Evolutionary conservation across 2,888 invertebrate species (phyloP).

Genomic region (Clistopyga incitator): DNA sequence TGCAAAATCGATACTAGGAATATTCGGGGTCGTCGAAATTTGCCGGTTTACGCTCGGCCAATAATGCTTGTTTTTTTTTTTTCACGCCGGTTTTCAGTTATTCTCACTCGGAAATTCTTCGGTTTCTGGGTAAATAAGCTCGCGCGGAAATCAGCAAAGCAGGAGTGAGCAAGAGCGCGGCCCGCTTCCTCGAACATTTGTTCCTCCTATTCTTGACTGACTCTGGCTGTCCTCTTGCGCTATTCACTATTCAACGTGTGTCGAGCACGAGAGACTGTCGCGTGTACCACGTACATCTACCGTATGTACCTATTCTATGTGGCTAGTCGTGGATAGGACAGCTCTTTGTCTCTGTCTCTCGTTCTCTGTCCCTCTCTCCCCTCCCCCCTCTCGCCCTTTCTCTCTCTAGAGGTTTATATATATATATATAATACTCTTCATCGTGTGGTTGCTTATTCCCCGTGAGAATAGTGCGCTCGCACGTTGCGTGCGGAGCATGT

Average conservation of each 20-base stretch:
- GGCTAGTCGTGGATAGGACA: constrained; percentile 12
- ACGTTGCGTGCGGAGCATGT: constrained; percentile 59
- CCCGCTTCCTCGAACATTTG: constrained; percentile 54
- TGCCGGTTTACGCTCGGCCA: too few relatives aligned
- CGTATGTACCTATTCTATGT: constrained; percentile 10
- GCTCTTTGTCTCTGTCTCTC: constrained; percentile 32
- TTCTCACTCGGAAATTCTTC: background rate
- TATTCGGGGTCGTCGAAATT: too few relatives aligned
- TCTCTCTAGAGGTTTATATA: background rate
- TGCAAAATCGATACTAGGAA: too few relatives aligned
- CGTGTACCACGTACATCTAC: constrained; percentile 13
- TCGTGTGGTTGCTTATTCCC: constrained; percentile 23
- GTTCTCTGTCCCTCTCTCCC: background rate
- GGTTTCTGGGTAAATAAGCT: background rate
- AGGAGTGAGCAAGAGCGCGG: background rate
- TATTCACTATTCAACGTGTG: constrained; percentile 59
- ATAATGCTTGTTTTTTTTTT: too few relatives aligned
- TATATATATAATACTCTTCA: background rate
- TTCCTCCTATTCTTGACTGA: constrained; percentile 39
- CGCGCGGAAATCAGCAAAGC: background rate
- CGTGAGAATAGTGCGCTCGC: constrained; percentile 29
- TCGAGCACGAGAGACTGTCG: constrained; percentile 45
- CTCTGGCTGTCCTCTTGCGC: constrained; percentile 29
- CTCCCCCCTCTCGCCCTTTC: too few relatives aligned
- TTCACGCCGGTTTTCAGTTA: too few relatives aligned